Percentiles rank a stretch among this genome's conserved stretches.
Evolutionary conservation across 2,797 vertebrate species (phyloP).

Genomic region (Falco columbarius): DNA sequence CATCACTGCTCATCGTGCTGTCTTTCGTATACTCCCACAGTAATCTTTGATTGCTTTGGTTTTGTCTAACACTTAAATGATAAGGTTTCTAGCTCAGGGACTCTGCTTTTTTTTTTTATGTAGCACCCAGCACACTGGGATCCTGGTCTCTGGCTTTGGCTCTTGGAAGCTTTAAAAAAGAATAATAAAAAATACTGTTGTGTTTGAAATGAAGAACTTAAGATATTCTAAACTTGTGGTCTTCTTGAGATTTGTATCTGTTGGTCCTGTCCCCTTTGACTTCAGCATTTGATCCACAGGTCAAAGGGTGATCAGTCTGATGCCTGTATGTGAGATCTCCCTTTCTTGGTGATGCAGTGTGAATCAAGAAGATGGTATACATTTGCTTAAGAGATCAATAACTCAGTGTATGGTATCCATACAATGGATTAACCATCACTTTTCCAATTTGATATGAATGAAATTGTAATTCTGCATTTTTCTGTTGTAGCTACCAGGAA

Average conservation of each 20-base stretch:
- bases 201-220: neutral
- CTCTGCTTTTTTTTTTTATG: neutral
- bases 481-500: neutral
- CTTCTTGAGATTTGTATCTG: neutral
- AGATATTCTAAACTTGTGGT: neutral
- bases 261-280: neutral
- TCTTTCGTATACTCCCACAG: neutral
- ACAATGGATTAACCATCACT: neutral
- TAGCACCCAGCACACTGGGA: neutral
- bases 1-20: neutral
- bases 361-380: neutral
- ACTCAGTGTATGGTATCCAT: neutral
- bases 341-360: neutral
- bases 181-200: neutral
- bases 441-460: neutral
- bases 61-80: neutral
- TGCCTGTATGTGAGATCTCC: neutral
- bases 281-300: neutral
- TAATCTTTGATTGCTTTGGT: neutral
- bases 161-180: neutral
- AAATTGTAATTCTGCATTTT: neutral
- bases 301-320: neutral
- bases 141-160: neutral
- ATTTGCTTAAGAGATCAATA: neutral
- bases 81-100: neutral